Evolutionary conservation across 2,888 invertebrate species (phyloP), one percentile per base, ranked within the genome.

Genomic region (Aleiodes leptofemur): DNA sequence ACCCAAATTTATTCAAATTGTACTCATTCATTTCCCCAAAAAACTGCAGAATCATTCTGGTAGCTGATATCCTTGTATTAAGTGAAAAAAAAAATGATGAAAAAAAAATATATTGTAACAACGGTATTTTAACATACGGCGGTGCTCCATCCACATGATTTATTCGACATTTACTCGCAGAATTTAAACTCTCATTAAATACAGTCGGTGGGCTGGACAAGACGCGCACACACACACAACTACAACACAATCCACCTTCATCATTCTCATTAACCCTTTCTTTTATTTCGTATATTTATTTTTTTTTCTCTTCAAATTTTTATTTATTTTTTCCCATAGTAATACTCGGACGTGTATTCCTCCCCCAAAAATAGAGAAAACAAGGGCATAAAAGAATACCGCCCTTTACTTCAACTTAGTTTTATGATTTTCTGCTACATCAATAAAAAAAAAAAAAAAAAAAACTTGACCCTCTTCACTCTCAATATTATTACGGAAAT

Each of bases 111-210:
- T 43, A 43, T 43, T 43, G 43, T 43, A 43, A 11, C 48, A 64
- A 64, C 64, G 43, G 64, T 43, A 48, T 64, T 64, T 64, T 43
- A 64, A 48, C 43, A 16, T 64, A 43, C 51, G 69, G 70, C 69
- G 73, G 77, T 77, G 73, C 77, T 75, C 68, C 73, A 76, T 72
- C 74, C 76, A 84, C 84, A 89, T 88, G 88, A 89, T 89, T 88
- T 88, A 88, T 88, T 86, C 84, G 88, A 86, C 86, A 84, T 87
- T 88, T 86, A 85, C 87, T 85, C 85, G 84, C 83, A 83, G 86
- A 85, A 87, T 87, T 68, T 86, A 86, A 85, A 85, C 85, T 86
- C 87, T 87, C 87, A 86, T 88, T 88, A 88, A 88, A 88, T n/a
- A 87, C 86, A 85, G 85, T 83, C 85, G 84, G 81, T 82, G 76